Percentiles rank a stretch among this genome's conserved stretches.
Conservation (phyloP, 2,888 invertebrate genomes). For the Ophion obscuratus region DNA sequence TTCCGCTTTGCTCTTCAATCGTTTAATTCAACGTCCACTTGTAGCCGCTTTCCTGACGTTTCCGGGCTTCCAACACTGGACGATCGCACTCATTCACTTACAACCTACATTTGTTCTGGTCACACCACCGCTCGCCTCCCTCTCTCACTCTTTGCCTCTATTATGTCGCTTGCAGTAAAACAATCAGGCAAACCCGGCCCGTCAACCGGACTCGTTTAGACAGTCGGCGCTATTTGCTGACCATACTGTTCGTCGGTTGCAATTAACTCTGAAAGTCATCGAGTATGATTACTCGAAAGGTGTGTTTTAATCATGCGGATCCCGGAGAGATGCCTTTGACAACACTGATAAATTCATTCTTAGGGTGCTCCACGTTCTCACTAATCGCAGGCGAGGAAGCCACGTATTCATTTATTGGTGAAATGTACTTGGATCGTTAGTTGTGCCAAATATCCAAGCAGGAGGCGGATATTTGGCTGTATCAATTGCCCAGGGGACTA, state of each 20-base stretch:
- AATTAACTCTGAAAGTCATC: background rate
- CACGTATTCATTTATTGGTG: too few species aligned
- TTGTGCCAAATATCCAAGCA: background rate
- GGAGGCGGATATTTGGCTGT: background rate
- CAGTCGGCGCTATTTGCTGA: background rate
- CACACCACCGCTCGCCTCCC: background rate
- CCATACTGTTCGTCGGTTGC: background rate
- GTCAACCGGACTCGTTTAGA: background rate
- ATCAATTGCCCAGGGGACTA: too few species aligned
- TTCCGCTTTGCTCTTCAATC: constrained; percentile 7
- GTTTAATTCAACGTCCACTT: constrained; percentile 25
- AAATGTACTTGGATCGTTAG: background rate
- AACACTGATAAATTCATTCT: too few species aligned
- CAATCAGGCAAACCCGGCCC: background rate
- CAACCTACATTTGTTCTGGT: constrained; percentile 12
- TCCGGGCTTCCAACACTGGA: constrained; percentile 15
- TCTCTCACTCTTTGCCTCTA: background rate
- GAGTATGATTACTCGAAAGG: background rate
- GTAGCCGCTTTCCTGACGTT: constrained; percentile 22
- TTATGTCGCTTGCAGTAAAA: background rate
- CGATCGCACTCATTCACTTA: constrained; percentile 24
- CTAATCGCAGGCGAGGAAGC: too few species aligned
- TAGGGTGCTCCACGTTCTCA: too few species aligned
- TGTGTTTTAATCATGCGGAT: background rate
- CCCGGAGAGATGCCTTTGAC: background rate